A percentile compares a stretch with the other conserved stretches of the same genome.
phyloP scores from a whole-genome alignment of 64 coral and sea anemone species.

The Montipora cactus region DNA sequence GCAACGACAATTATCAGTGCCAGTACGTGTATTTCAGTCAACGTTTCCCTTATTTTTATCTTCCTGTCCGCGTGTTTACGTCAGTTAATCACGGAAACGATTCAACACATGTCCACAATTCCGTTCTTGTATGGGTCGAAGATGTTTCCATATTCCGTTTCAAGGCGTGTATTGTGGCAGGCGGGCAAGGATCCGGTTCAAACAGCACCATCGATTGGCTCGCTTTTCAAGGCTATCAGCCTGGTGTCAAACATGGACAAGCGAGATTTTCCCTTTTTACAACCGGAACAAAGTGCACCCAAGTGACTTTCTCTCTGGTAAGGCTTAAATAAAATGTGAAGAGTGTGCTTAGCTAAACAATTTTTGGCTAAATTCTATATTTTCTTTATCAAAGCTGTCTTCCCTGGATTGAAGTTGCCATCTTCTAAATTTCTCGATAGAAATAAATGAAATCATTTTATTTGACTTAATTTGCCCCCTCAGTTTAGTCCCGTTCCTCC shows the following conservation, averaged over 20 bases:
- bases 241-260: not conserved
- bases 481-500: too few relatives aligned
- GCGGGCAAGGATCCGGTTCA: not conserved
- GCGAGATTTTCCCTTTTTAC: not conserved
- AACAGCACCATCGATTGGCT: slow-evolving; percentile 27
- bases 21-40: not conserved
- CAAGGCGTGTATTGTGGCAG: slow-evolving; percentile 6
- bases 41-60: not conserved
- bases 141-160: not conserved
- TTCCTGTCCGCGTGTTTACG: not conserved
- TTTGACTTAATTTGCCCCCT: too few relatives aligned
- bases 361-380: not conserved
- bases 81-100: not conserved
- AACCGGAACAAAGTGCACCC: slow-evolving; percentile 4
- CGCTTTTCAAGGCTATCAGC: slow-evolving; percentile 4
- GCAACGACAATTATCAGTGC: not conserved
- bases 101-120: not conserved
- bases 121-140: slow-evolving; percentile 10
- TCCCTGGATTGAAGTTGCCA: too few relatives aligned
- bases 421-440: too few relatives aligned
- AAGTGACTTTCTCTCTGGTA: slow-evolving; percentile 2
- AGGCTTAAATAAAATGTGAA: too few relatives aligned
- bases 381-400: too few relatives aligned
- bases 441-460: too few relatives aligned
- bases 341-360: not conserved